Evolutionary conservation across 1,140 invertebrate genomes (phyloP).

Genomic region (Aphelinus certus): DNA sequence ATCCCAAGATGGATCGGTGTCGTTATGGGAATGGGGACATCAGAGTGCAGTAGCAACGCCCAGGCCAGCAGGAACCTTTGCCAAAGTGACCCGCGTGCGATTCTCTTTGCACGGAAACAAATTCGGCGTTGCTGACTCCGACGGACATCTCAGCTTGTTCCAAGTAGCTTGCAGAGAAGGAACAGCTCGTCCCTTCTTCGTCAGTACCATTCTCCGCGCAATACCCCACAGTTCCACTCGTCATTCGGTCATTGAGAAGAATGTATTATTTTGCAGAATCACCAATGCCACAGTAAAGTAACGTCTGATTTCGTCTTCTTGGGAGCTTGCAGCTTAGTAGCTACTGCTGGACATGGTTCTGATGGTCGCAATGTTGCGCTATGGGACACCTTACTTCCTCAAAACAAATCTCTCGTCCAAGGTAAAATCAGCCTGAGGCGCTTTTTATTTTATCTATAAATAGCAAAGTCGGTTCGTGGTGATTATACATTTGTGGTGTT

Average conservation of each 20-base stretch:
- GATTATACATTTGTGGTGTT: conserved; percentile 3
- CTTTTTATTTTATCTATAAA: neutral
- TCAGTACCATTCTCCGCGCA: conserved; percentile 67
- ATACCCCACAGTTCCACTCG: neutral
- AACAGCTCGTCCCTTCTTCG: conserved; percentile 92
- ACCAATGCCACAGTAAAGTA: conserved; percentile 96
- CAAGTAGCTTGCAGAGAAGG: conserved; percentile 88
- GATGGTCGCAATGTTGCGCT: conserved; percentile 98
- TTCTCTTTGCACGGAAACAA: conserved; percentile 99
- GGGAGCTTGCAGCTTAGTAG: conserved; percentile 95
- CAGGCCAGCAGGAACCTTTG: conserved; percentile 87
- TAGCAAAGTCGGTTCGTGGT: neutral
- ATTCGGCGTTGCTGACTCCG: conserved; percentile 94
- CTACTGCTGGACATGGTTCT: conserved; percentile 96
- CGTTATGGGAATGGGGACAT: conserved; percentile 98
- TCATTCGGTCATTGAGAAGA: neutral
- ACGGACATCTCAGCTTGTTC: conserved; percentile 91
- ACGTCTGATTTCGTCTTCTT: conserved; percentile 98
- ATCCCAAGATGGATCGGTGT: conserved; percentile 96
- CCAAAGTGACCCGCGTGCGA: conserved; percentile 94
- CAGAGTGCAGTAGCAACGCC: conserved; percentile 88
- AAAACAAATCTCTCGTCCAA: conserved; percentile 91
- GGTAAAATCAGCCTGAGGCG: conserved; percentile 62
- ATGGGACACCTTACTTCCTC: conserved; percentile 97
- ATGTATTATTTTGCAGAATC: conserved; percentile 75